Evolutionary conservation across 2,113 vertebrate species (phyloP).

Genomic region (Cebidichthys violaceus): DNA sequence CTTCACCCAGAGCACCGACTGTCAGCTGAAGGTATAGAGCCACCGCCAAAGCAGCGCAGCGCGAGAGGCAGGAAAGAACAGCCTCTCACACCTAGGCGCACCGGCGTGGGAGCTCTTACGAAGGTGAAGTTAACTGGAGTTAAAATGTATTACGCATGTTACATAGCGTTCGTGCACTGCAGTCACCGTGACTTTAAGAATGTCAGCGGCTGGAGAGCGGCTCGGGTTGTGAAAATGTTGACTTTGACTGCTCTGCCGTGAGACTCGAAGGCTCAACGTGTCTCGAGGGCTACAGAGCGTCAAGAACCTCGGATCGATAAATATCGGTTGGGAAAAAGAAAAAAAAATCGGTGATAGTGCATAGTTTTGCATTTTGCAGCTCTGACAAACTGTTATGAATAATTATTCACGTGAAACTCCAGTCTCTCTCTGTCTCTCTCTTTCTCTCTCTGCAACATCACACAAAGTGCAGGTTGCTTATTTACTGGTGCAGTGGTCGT

Average conservation of each 20-base stretch:
- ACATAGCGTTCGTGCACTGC: no score
- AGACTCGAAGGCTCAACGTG: background rate
- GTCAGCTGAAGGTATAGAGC: no score
- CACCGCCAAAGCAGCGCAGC: no score
- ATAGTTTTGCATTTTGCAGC: background rate
- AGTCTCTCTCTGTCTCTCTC: no score
- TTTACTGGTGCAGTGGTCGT: no score
- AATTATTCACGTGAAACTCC: no score
- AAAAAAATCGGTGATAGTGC: background rate
- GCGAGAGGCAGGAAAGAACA: no score
- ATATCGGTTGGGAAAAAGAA: background rate
- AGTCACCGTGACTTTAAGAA: background rate
- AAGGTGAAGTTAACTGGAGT: background rate
- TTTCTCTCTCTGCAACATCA: no score
- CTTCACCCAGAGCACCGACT: no score
- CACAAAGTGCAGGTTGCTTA: no score
- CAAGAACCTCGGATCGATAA: constrained; percentile 8
- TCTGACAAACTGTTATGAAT: background rate
- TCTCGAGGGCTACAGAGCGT: background rate
- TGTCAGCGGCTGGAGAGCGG: background rate
- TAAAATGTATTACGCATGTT: background rate
- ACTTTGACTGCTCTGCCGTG: background rate
- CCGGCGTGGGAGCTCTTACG: background rate
- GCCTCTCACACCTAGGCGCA: background rate
- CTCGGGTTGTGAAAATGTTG: background rate